These are phyloP conservation scores for Linepithema humile DNA, from an alignment of 1,140 invertebrate species.

Conservation along the genomic window DNA sequence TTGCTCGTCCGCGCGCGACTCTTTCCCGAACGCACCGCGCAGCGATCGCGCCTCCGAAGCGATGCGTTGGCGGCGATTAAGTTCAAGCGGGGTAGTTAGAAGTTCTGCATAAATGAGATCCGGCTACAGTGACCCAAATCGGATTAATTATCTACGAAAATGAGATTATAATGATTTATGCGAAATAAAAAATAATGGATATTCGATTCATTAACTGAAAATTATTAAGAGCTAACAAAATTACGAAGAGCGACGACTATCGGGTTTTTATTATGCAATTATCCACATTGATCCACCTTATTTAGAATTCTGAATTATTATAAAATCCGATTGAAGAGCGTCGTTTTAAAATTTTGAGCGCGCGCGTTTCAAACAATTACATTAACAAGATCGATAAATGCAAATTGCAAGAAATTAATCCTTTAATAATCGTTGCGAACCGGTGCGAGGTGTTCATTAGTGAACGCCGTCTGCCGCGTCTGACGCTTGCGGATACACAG, in stretches of 20 bases:
- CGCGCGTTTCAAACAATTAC: not conserved
- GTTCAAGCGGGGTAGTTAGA: not conserved
- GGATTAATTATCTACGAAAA: conserved; percentile 10
- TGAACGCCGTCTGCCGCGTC: not conserved
- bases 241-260: not conserved
- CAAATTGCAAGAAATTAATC: not conserved
- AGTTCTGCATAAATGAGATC: not conserved
- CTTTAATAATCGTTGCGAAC: not conserved
- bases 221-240: not conserved
- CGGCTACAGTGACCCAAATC: not conserved
- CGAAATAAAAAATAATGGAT: no score
- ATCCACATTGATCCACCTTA: not conserved
- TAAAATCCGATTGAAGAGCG: not conserved
- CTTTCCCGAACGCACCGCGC: not conserved
- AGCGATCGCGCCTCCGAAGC: conserved; percentile 12
- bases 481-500: not conserved
- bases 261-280: conserved; percentile 15
- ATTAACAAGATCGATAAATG: not conserved
- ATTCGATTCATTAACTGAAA: not conserved
- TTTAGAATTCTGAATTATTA: conserved; percentile 3
- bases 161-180: no score
- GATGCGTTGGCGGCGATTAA: not conserved
- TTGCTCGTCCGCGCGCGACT: not conserved
- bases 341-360: not conserved
- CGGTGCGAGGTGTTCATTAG: not conserved